Percentiles rank a stretch among this genome's conserved stretches.
These are phyloP conservation scores for Pristionchus exspectatus DNA, from an alignment of 2,888 invertebrate genomes.

Conservation along the genomic window DNA sequence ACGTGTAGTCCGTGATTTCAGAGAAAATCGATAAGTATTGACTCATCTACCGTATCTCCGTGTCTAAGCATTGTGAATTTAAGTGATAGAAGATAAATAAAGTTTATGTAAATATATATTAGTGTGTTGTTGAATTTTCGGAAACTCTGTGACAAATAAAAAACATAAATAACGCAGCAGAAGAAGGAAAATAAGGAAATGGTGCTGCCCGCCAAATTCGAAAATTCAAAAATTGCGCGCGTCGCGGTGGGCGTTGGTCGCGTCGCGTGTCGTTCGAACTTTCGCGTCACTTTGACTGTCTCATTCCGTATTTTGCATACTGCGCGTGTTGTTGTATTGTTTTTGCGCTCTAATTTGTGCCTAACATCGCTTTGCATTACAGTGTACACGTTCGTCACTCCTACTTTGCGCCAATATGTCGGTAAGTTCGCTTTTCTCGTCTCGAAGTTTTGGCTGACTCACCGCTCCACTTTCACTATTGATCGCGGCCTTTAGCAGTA, in stretches of 20 bases:
- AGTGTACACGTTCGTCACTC: conserved; percentile 22
- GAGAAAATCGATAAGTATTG: not conserved
- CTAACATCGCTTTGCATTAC: not conserved
- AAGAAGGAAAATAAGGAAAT: not conserved
- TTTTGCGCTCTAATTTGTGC: not conserved
- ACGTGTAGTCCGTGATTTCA: conserved; percentile 33
- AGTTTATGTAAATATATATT: not conserved
- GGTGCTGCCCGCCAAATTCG: not conserved
- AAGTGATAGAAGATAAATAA: conserved; percentile 2
- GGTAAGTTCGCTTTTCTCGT: not conserved
- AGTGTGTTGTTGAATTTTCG: not conserved
- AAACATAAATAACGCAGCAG: not conserved
- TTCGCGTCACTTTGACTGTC: not conserved
- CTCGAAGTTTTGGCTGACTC: not conserved
- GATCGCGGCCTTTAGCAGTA: conserved; percentile 20
- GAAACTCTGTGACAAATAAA: not conserved
- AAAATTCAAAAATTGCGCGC: not conserved
- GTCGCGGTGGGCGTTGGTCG: not conserved
- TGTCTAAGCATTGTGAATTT: conserved; percentile 6
- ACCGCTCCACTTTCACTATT: conserved; percentile 13
- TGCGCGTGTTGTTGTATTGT: not conserved
- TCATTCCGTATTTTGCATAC: not conserved
- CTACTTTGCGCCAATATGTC: conserved; percentile 22
- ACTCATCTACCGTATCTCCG: not conserved
- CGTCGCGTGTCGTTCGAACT: not conserved